Evolutionary conservation across 30 jellyfish, hydroid and myxozoan species (phyloP).

Genomic region (Pseudorhiza aurosa): DNA sequence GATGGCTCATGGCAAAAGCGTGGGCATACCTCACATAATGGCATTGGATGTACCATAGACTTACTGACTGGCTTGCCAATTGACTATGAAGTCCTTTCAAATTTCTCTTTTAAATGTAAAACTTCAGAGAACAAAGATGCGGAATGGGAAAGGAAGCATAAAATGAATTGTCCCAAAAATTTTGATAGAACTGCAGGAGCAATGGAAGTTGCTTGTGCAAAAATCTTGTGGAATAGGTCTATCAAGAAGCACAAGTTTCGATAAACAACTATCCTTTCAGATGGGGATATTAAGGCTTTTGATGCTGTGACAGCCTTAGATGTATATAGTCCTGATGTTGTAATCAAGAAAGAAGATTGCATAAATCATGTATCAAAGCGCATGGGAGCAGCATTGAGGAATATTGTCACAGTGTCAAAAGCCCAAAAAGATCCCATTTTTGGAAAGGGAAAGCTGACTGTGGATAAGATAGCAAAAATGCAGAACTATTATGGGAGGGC

Average conservation of each 20-base stretch:
- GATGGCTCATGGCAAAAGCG: too few species aligned
- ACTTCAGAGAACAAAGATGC: neutral
- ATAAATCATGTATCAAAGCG: too few species aligned
- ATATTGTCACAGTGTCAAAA: slow-evolving; percentile 18
- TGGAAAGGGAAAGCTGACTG: too few species aligned
- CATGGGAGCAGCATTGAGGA: slow-evolving; percentile 23
- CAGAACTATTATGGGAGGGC: slow-evolving; percentile 46
- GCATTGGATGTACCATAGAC: too few species aligned
- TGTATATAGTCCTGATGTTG: too few species aligned
- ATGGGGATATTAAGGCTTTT: slow-evolving; percentile 65
- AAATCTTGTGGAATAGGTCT: neutral
- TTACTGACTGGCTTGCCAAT: too few species aligned
- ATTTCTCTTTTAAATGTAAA: slow-evolving; percentile 21
- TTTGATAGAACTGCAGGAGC: too few species aligned
- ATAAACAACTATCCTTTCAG: neutral
- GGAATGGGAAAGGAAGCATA: slow-evolving; percentile 18
- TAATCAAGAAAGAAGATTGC: too few species aligned
- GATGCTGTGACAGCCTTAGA: too few species aligned
- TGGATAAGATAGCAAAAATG: too few species aligned
- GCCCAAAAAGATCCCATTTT: slow-evolving; percentile 24
- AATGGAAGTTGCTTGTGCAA: slow-evolving; percentile 3
- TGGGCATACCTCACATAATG: too few species aligned
- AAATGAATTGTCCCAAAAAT: too few species aligned
- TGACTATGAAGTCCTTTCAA: slow-evolving; percentile 25
- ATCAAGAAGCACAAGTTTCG: neutral